A percentile compares a stretch with the other conserved stretches of the same genome.
These are phyloP conservation scores for Chelidonichthys spinosus DNA, from an alignment of 2,797 vertebrate species.

Conservation along the genomic window DNA sequence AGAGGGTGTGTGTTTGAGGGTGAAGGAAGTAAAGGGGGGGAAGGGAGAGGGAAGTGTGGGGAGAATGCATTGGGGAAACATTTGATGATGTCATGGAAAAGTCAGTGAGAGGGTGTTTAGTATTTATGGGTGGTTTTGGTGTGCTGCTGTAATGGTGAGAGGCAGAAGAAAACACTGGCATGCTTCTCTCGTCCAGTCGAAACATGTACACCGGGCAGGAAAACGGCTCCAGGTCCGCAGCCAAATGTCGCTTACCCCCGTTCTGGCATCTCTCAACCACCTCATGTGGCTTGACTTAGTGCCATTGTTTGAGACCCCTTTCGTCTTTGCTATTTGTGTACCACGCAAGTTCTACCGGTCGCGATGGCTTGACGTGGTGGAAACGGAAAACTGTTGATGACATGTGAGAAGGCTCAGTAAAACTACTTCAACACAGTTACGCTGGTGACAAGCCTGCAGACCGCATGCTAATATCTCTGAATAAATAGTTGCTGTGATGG, in stretches of 20 bases:
- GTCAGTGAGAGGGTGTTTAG: slow-evolving; percentile 26
- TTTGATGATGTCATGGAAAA: slow-evolving; percentile 74
- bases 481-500: slow-evolving; percentile 36
- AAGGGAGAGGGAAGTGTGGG: not conserved
- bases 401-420: slow-evolving; percentile 33
- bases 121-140: slow-evolving; percentile 39
- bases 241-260: slow-evolving; percentile 58
- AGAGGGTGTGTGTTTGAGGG: not conserved
- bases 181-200: slow-evolving; percentile 25
- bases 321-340: slow-evolving; percentile 53
- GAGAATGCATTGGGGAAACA: slow-evolving; percentile 43
- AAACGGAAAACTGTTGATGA: slow-evolving; percentile 59
- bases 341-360: slow-evolving; percentile 17
- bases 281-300: slow-evolving; percentile 68
- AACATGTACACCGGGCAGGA: slow-evolving; percentile 39
- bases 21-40: not conserved
- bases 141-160: slow-evolving; percentile 11
- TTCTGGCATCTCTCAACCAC: slow-evolving; percentile 50
- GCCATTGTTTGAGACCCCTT: slow-evolving; percentile 56
- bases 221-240: slow-evolving; percentile 29
- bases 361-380: slow-evolving; percentile 37
- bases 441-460: slow-evolving; percentile 19
- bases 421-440: slow-evolving; percentile 20
- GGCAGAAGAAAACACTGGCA: slow-evolving; percentile 30
- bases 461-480: slow-evolving; percentile 29